Evolutionary conservation across 2,113 vertebrate genomes (phyloP).

Genomic region (Ctenodactylus gundi): DNA sequence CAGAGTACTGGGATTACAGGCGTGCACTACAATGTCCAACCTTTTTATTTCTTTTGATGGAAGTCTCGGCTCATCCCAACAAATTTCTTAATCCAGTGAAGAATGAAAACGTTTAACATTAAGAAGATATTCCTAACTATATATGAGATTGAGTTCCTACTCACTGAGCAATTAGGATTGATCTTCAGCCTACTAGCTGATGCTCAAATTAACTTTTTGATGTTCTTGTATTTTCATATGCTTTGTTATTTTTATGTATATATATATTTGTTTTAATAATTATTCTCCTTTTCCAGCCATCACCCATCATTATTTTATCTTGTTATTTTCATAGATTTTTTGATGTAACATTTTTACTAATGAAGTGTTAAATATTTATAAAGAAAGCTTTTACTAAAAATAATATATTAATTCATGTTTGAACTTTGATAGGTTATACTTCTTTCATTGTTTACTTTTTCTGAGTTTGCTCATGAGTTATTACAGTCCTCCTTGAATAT

Average conservation of each 20-base stretch:
- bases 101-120: not conserved
- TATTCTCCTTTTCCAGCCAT: not conserved
- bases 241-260: not conserved
- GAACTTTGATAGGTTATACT: not conserved
- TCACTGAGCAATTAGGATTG: not conserved
- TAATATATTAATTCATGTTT: not conserved
- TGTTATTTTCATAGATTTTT: constrained; percentile 24
- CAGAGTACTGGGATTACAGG: no score
- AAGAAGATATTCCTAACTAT: not conserved
- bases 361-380: not conserved
- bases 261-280: not conserved
- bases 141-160: not conserved
- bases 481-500: not conserved
- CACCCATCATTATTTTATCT: constrained; percentile 5
- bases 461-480: not conserved
- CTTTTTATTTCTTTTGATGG: constrained; percentile 11
- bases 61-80: not conserved
- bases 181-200: not conserved
- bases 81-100: not conserved
- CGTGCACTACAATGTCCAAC: no score
- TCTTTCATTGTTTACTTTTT: constrained; percentile 23
- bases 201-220: not conserved
- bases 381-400: constrained; percentile 13
- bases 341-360: not conserved
- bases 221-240: not conserved